Percentiles rank a stretch among this genome's conserved stretches.
phyloP scores from a whole-genome alignment of 2,888 invertebrate species.

The Epinotia brunnichana region DNA sequence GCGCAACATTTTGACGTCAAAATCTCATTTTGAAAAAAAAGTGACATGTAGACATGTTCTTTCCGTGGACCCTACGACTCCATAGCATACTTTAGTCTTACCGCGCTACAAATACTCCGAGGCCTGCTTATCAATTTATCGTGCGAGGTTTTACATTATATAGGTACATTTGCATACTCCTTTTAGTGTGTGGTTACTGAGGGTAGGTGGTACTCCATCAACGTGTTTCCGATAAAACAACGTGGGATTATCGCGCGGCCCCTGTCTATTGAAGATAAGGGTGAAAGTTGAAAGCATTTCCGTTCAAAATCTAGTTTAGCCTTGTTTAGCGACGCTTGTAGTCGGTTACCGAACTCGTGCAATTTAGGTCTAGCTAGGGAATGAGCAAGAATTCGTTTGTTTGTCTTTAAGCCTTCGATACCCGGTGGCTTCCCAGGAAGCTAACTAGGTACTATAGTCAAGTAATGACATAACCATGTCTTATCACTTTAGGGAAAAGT shows the following conservation, averaged over 20 bases:
- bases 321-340: slow-evolving; percentile 2
- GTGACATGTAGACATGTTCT: no score
- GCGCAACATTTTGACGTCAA: no score
- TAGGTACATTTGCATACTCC: background rate
- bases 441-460: no score
- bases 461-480: no score
- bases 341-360: background rate
- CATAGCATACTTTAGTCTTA: no score
- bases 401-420: background rate
- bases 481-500: no score
- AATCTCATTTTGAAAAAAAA: no score
- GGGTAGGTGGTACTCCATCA: slow-evolving; percentile 18
- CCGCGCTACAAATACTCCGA: no score
- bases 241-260: slow-evolving; percentile 24
- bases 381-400: background rate
- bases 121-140: no score
- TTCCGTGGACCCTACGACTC: no score
- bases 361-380: background rate
- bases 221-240: slow-evolving; percentile 22
- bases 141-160: no score
- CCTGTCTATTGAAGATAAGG: slow-evolving; percentile 21
- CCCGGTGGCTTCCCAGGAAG: background rate
- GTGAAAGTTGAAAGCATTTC: slow-evolving; percentile 23
- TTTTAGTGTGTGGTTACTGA: background rate
- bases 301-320: slow-evolving; percentile 10